Evolutionary conservation across 2,888 invertebrate genomes (phyloP).

Genomic region (Seira ritae): DNA sequence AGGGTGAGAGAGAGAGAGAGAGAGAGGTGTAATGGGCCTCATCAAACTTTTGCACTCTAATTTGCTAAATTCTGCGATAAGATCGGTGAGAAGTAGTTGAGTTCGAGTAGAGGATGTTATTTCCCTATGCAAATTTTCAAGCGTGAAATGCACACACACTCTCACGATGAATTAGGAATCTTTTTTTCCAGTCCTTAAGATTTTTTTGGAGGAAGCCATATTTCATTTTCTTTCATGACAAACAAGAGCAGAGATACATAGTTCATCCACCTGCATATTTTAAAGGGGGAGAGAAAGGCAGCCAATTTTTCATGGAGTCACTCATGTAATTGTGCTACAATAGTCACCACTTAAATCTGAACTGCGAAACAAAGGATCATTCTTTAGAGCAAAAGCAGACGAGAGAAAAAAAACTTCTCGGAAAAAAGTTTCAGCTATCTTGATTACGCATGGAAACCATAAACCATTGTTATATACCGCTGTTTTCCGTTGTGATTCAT

Average conservation of each 20-base stretch:
- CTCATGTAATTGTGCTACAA: slow-evolving; percentile 22
- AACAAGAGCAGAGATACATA: slow-evolving; percentile 22
- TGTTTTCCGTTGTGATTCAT: slow-evolving; percentile 2
- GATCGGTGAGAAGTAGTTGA: no score
- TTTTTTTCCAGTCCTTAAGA: no score
- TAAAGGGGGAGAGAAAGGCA: not conserved
- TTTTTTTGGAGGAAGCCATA: no score
- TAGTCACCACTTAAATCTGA: slow-evolving; percentile 20
- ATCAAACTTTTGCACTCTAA: no score
- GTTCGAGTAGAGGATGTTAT: no score
- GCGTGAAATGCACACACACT: no score
- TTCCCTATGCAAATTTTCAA: no score
- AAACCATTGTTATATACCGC: slow-evolving; percentile 8
- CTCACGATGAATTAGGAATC: no score
- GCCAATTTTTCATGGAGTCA: slow-evolving; percentile 24
- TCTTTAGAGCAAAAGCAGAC: slow-evolving; percentile 15
- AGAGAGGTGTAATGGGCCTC: no score
- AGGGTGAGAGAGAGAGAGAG: no score
- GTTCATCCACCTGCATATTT: slow-evolving; percentile 31
- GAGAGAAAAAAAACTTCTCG: not conserved
- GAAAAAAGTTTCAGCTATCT: slow-evolving; percentile 2
- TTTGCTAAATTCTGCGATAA: no score
- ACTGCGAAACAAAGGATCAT: slow-evolving; percentile 10
- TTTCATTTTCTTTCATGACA: slow-evolving; percentile 19
- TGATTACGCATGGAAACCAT: not conserved